Evolutionary conservation across 2,888 invertebrate species (phyloP), one percentile per base, ranked within the genome.

Genomic region (Thalpophila matura): DNA sequence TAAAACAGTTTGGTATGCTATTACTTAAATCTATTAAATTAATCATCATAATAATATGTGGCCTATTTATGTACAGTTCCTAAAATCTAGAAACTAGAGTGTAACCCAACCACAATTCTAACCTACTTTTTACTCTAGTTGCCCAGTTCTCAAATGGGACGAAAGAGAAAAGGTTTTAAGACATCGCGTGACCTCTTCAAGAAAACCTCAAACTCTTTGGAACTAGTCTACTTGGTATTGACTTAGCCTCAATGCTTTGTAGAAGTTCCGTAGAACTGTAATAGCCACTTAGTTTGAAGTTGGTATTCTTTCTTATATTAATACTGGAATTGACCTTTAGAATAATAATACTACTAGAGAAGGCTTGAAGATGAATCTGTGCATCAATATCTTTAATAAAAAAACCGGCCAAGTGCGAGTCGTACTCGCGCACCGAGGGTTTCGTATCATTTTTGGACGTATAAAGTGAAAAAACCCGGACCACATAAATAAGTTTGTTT

Each of bases 241-340:
- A 62, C 56, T 33, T 57, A 74, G 22, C 69, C 79, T 50, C 47
- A 18, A 43, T 67, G 9, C 33, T 47, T 51, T 35, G 20, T 31
- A 33, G 1, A 7, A 9, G 7, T 10, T 18, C 18, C 18, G n/a
- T 43, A 3, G n/a, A 37, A 58, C 14, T 24, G n/a, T n/a, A n/a
- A n/a, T n/a, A 3, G 35, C 2, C 22, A 22, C 16, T 56, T 22
- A 4, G 3, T 31, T 67, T 37, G 12, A 16, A 66, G 7, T 31
- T 35, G 29, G 10, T 24, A n/a, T 37, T 37, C 12, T 31, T 31
- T n/a, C 18, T 18, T 38, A 38, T 14, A 9, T 18, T 24, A 24
- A 14, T 12, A 14, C n/a, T n/a, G n/a, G n/a, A n/a, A n/a, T n/a
- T n/a, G n/a, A n/a, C n/a, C n/a, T n/a, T n/a, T n/a, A n/a, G n/a